These are phyloP conservation scores for Piprites chloris DNA, from an alignment of 2,113 vertebrate species.

Conservation along the genomic window DNA sequence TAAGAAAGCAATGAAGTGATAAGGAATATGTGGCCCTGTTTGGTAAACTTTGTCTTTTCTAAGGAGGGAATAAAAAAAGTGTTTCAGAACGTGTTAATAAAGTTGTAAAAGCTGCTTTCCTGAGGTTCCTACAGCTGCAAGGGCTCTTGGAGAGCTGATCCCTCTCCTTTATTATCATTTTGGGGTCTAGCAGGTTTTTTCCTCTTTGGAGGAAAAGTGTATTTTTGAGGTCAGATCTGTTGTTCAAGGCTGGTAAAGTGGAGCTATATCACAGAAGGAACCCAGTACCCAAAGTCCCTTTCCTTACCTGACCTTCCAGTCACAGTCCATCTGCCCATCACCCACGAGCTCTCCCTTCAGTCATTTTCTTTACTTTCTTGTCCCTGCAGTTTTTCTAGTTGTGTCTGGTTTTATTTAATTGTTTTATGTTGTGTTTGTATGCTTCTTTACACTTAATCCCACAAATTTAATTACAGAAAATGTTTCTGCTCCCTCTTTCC, in stretches of 20 bases:
- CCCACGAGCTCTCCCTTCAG: not conserved
- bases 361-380: not conserved
- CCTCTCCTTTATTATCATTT: not conserved
- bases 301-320: not conserved
- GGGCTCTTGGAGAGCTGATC: not conserved
- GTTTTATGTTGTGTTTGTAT: not conserved
- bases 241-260: not conserved
- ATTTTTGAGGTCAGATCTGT: not conserved
- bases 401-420: not conserved
- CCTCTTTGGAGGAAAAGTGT: not conserved
- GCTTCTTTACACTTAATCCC: not conserved
- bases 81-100: not conserved
- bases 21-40: not conserved
- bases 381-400: not conserved
- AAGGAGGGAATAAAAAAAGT: fast-evolving
- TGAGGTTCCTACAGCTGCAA: not conserved
- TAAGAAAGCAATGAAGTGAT: not conserved
- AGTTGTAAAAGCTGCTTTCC: not conserved
- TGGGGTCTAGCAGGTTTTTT: not conserved
- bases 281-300: not conserved
- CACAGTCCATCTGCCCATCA: not conserved
- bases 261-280: not conserved
- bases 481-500: not conserved
- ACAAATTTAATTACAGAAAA: not conserved
- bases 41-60: not conserved